phyloP scores from a whole-genome alignment of 2,797 vertebrate species.

The Anabas testudineus region DNA sequence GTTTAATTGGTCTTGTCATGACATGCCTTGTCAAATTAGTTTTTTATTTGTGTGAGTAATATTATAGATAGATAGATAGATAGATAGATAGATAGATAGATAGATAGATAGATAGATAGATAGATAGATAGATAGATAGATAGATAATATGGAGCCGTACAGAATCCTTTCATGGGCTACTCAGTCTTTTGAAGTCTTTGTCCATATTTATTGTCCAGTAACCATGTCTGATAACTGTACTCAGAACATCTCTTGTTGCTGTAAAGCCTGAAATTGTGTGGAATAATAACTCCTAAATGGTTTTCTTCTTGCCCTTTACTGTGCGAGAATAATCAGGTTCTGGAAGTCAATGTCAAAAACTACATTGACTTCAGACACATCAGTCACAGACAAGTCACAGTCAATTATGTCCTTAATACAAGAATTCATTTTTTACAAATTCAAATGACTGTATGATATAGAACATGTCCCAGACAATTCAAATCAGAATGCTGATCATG shows the following conservation, averaged over 20 bases:
- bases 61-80: no score
- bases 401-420: slow-evolving; percentile 25
- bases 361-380: not conserved
- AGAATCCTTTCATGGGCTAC: slow-evolving; percentile 19
- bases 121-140: slow-evolving; percentile 28
- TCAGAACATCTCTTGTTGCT: slow-evolving; percentile 12
- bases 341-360: no score
- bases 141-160: slow-evolving; percentile 10
- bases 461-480: not conserved
- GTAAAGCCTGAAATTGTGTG: not conserved
- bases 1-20: slow-evolving; percentile 1
- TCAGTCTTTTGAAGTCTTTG: slow-evolving; percentile 15
- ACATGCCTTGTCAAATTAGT: slow-evolving; percentile 9
- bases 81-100: slow-evolving; percentile 13
- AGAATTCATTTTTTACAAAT: slow-evolving; percentile 34
- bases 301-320: not conserved
- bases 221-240: not conserved
- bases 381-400: slow-evolving; percentile 26
- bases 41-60: not conserved
- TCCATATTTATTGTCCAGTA: slow-evolving; percentile 22
- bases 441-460: slow-evolving; percentile 11
- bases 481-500: slow-evolving; percentile 6
- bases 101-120: slow-evolving; percentile 29
- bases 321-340: not conserved
- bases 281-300: slow-evolving; percentile 8